Evolutionary conservation across 2,888 invertebrate species (phyloP), one percentile per base, ranked within the genome.

Genomic region (Dendrolimus houi): DNA sequence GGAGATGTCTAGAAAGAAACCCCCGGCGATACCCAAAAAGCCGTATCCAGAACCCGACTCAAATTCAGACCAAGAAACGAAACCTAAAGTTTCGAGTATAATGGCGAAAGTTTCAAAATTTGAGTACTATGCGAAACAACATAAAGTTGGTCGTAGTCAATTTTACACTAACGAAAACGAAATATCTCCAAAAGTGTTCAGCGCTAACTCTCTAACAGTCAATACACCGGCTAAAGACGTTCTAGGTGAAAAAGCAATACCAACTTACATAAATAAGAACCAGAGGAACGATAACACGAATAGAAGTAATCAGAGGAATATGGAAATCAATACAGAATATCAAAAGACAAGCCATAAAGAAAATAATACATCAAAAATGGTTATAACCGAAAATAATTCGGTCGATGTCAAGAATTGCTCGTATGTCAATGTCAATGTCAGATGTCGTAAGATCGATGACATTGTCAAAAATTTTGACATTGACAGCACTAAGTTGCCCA

Each of bases 161-260:
- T 90, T 90, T 52, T 90, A 83, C 67, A 89, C 85, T 54, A 82
- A 80, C 57, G 88, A 87, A 61, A 82, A 83, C 1, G 89, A 89
- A 65, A 90, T 90, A 41, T 90, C 95, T 0, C 96, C 96, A 0
- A 96, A 96, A 86, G 96, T 96, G 0, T 96, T 96, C 68, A 94
- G 95, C 29, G 92, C 95, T 0, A 96, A 95, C 71, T 93, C 94
- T 8, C 80, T 95, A 9, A 96, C 96, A 0, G 95, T 95, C 0
- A 96, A 95, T 66, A 95, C 95, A 7, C 96, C 96, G 0, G 96
- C 96, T 0, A 95, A 94, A 79, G 96, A 96, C 66, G 96, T 96
- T 0, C 80, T 96, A 47, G 95, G 95, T 0, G 92, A 93, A 9
- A 93, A 93, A 71, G 87, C 93, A 0, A 62, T 86, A 6, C 91